phyloP scores from a whole-genome alignment of 2,113 vertebrate genomes.

The Odocoileus hemionus region DNA sequence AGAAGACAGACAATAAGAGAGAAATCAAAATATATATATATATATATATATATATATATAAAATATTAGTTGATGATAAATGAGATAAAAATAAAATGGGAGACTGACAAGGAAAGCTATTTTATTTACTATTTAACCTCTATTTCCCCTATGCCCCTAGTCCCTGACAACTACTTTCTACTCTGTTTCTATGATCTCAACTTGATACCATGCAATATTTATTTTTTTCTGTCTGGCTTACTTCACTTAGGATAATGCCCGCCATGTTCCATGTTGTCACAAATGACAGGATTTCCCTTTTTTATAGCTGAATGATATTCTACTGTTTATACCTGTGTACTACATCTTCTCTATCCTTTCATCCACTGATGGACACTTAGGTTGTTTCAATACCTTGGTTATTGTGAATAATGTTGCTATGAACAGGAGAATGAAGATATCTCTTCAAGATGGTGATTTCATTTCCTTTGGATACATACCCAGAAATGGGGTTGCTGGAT shows the following conservation, averaged over 20 bases:
- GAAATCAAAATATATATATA: background rate
- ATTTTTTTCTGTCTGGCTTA: background rate
- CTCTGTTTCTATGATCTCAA: background rate
- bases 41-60: no score
- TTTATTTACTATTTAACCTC: background rate
- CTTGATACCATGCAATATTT: background rate
- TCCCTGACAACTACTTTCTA: background rate
- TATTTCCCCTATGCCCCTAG: background rate
- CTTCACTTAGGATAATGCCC: background rate
- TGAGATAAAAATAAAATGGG: background rate
- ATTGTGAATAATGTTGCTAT: background rate
- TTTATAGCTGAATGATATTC: background rate
- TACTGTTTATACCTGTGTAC: background rate
- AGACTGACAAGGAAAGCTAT: background rate
- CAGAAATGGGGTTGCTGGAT: background rate
- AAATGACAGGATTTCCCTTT: background rate
- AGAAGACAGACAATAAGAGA: background rate
- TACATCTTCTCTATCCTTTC: background rate
- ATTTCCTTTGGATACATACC: background rate
- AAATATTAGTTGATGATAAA: background rate
- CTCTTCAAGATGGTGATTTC: background rate
- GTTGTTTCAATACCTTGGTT: background rate
- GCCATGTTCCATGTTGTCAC: background rate
- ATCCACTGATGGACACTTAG: background rate
- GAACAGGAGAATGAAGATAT: background rate